Conservation (phyloP, 1,140 invertebrate species). For the Neodiprion virginianus region DNA sequence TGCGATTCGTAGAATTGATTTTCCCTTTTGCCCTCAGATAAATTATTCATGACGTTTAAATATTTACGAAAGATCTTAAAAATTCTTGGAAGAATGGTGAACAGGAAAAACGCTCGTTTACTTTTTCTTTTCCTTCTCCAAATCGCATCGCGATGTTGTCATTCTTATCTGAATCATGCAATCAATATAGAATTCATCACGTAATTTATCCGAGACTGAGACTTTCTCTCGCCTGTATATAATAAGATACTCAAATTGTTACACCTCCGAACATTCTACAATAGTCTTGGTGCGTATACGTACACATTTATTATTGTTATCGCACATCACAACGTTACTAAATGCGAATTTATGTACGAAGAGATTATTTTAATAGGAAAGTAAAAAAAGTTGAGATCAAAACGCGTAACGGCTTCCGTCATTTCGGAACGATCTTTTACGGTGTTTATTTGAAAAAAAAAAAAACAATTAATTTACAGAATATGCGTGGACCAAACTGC, state of each 20-base stretch:
- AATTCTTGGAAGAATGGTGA: not conserved
- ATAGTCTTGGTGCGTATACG: no score
- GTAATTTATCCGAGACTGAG: not conserved
- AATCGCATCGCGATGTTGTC: not conserved
- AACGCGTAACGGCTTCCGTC: not conserved
- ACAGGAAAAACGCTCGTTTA: not conserved
- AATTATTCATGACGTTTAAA: no score
- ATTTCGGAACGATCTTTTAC: not conserved
- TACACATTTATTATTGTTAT: no score
- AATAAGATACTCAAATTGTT: not conserved
- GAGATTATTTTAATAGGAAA: not conserved
- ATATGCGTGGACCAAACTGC: slow-evolving; percentile 48
- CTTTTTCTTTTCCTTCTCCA: not conserved
- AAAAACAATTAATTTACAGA: slow-evolving; percentile 29
- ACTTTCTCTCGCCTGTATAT: not conserved
- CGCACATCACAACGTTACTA: not conserved
- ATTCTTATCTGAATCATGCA: not conserved
- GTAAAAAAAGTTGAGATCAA: not conserved
- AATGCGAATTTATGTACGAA: not conserved
- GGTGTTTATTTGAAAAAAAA: not conserved
- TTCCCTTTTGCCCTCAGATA: no score
- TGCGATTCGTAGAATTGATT: no score
- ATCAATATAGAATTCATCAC: not conserved
- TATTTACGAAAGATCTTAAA: no score
- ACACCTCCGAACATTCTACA: no score